Percentiles rank a stretch among this genome's conserved stretches.
Evolutionary conservation across 2,888 invertebrate genomes (phyloP).

Genomic region (Sicus ferrugineus): DNA sequence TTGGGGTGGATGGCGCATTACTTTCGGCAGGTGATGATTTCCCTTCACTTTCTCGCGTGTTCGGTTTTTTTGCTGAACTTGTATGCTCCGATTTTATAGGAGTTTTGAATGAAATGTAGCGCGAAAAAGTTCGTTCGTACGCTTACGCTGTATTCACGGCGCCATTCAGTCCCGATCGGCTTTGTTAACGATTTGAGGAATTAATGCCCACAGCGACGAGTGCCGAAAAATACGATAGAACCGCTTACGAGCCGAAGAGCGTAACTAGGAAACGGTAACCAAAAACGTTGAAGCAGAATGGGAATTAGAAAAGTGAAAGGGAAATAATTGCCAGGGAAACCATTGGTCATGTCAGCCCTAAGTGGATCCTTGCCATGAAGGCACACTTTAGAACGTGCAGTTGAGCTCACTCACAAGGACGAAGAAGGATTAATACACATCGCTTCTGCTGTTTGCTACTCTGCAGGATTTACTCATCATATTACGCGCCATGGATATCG

Average conservation of each 20-base stretch:
- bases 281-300: too few species aligned
- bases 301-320: not conserved
- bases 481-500: too few species aligned
- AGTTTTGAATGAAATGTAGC: too few species aligned
- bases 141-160: too few species aligned
- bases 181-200: constrained; percentile 16
- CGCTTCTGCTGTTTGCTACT: too few species aligned
- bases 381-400: constrained; percentile 20
- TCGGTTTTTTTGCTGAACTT: too few species aligned
- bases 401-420: not conserved
- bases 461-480: too few species aligned
- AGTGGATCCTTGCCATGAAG: constrained; percentile 19
- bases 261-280: not conserved
- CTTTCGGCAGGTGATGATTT: too few species aligned
- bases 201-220: constrained; percentile 7
- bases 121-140: too few species aligned
- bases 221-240: not conserved
- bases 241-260: not conserved
- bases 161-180: constrained; percentile 9
- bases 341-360: constrained; percentile 31
- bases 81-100: too few species aligned
- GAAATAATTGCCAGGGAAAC: constrained; percentile 6
- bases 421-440: constrained; percentile 9
- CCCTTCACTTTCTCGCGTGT: too few species aligned
- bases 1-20: too few species aligned